Conservation (phyloP, 2,113 vertebrate genomes). For the Python bivittatus region DNA sequence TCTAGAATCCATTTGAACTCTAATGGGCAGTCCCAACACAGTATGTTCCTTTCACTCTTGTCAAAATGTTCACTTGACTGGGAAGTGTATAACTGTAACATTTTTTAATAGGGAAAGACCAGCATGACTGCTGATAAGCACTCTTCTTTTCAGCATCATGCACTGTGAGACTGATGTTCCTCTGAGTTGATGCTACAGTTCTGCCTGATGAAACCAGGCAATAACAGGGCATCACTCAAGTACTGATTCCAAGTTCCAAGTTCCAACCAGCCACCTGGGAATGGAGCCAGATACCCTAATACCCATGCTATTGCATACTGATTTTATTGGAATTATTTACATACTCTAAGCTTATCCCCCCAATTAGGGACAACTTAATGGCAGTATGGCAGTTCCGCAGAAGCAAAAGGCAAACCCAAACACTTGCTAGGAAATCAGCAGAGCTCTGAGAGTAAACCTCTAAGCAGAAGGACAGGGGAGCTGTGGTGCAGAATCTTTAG, state of each 20-base stretch:
- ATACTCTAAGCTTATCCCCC: background rate
- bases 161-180: background rate
- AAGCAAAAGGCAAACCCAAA: conserved; percentile 11
- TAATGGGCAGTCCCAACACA: background rate
- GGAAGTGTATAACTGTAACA: background rate
- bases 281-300: background rate
- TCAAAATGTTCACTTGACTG: conserved; percentile 1
- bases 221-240: background rate
- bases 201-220: background rate
- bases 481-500: background rate
- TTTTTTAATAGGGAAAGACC: background rate
- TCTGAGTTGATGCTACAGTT: background rate
- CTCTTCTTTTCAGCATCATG: background rate
- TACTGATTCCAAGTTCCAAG: background rate
- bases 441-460: background rate
- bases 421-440: background rate
- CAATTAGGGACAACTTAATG: background rate
- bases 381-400: background rate
- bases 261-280: background rate
- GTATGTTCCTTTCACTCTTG: background rate
- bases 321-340: background rate
- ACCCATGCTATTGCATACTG: background rate
- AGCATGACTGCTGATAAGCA: background rate
- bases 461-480: background rate
- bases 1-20: background rate